These are phyloP conservation scores for Anguilla japonica DNA, from an alignment of 2,113 vertebrate genomes.

Conservation along the genomic window DNA sequence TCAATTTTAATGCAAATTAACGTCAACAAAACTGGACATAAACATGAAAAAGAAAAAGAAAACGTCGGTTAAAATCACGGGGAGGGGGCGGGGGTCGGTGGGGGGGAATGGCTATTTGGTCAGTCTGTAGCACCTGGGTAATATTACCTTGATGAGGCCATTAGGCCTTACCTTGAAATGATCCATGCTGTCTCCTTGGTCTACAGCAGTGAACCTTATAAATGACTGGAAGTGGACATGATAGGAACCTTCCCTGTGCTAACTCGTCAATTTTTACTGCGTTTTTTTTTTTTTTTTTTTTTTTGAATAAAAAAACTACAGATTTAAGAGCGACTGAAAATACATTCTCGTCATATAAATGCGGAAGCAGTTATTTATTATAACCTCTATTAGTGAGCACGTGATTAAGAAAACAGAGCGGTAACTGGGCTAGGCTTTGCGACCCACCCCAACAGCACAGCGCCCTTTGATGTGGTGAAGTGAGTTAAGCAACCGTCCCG, in stretches of 20 bases:
- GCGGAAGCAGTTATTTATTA: background rate
- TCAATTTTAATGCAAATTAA: constrained; percentile 56
- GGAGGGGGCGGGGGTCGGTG: no score
- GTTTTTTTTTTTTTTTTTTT: constrained; percentile 29
- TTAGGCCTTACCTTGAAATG: constrained; percentile 26
- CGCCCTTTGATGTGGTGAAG: background rate
- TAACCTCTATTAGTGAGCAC: background rate
- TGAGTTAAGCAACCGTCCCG: background rate
- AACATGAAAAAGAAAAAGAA: constrained; percentile 40
- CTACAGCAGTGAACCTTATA: constrained; percentile 22
- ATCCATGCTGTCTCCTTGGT: constrained; percentile 18
- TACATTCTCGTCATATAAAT: background rate
- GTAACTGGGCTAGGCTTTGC: background rate
- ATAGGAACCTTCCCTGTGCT: constrained; percentile 25
- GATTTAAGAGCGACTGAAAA: background rate
- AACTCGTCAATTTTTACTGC: background rate
- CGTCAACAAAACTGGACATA: constrained; percentile 41
- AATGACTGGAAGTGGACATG: constrained; percentile 30
- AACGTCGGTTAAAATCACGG: constrained; percentile 30
- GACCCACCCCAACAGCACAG: background rate
- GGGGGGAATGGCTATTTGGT: background rate
- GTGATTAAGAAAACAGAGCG: background rate
- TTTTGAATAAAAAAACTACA: no score
- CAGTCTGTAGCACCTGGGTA: background rate
- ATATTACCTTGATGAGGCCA: constrained; percentile 29